Evolutionary conservation across 1,140 invertebrate species (phyloP).

Genomic region (Drosophila orena): DNA sequence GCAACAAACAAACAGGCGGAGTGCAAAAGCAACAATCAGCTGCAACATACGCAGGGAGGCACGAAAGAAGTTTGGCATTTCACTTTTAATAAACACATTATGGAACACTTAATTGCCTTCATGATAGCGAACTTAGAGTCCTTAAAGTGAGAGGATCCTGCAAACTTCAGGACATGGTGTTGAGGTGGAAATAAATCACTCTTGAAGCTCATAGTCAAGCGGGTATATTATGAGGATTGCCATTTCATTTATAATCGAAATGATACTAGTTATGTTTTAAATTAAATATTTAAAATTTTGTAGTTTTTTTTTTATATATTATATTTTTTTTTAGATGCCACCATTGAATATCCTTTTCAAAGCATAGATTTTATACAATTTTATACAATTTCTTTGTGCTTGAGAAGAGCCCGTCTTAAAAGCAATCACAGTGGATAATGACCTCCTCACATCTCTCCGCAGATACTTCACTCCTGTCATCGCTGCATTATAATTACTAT

Average conservation of each 20-base stretch:
- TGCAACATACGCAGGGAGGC: constrained; percentile 15
- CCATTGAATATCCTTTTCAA: too few relatives aligned
- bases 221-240: too few relatives aligned
- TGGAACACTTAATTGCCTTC: constrained; percentile 67
- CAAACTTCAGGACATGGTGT: background rate
- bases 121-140: constrained; percentile 27
- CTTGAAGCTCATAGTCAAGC: too few relatives aligned
- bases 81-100: constrained; percentile 81
- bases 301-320: too few relatives aligned
- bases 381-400: background rate
- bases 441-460: constrained; percentile 6
- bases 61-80: constrained; percentile 66
- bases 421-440: constrained; percentile 32
- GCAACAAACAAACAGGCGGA: constrained; percentile 19
- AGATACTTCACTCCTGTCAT: constrained; percentile 10
- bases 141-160: constrained; percentile 8
- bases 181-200: constrained; percentile 1
- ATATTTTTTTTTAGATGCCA: too few relatives aligned
- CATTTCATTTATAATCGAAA: too few relatives aligned
- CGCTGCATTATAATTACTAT: constrained; percentile 57
- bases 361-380: too few relatives aligned
- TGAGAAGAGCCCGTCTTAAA: background rate
- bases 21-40: constrained; percentile 16
- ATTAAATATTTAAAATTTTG: too few relatives aligned
- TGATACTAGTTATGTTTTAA: too few relatives aligned